These are phyloP conservation scores for Clarias macrocephalus DNA, from an alignment of 2,113 vertebrate genomes.

Conservation along the genomic window DNA sequence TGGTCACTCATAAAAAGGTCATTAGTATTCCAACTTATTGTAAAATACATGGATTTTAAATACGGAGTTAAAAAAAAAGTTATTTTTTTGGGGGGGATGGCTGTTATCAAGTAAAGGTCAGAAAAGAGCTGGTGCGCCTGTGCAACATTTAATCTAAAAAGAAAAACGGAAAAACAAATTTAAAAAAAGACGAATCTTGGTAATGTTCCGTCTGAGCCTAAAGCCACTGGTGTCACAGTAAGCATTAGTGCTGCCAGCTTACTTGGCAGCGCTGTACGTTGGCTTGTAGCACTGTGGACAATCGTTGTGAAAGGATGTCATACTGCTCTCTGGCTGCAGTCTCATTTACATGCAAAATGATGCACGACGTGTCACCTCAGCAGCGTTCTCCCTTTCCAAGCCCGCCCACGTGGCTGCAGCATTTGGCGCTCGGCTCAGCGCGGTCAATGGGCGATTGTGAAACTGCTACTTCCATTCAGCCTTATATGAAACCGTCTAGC, in stretches of 20 bases:
- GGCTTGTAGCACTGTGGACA: conserved; percentile 59
- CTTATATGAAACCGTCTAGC: neutral
- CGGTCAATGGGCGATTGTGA: conserved; percentile 14
- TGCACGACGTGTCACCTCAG: conserved; percentile 35
- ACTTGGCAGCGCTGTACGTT: conserved; percentile 56
- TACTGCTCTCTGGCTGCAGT: conserved; percentile 46
- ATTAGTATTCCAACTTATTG: neutral
- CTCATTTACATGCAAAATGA: conserved; percentile 46
- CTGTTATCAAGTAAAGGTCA: conserved; percentile 24
- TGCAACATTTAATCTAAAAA: neutral
- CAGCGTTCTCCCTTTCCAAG: neutral
- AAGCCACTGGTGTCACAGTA: conserved; percentile 52
- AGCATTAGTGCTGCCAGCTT: conserved; percentile 51
- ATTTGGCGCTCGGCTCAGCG: neutral
- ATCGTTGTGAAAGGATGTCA: conserved; percentile 56
- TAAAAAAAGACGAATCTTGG: neutral
- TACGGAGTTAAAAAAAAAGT: conserved; percentile 4
- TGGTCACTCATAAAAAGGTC: neutral
- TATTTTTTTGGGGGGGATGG: neutral
- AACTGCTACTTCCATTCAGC: neutral
- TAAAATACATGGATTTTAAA: conserved; percentile 1
- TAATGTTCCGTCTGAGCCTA: conserved; percentile 9
- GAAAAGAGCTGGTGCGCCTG: neutral
- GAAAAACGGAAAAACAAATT: neutral
- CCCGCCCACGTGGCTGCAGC: conserved; percentile 32